These are phyloP conservation scores for Dryobota labecula DNA, from an alignment of 2,888 invertebrate species.

Conservation along the genomic window DNA sequence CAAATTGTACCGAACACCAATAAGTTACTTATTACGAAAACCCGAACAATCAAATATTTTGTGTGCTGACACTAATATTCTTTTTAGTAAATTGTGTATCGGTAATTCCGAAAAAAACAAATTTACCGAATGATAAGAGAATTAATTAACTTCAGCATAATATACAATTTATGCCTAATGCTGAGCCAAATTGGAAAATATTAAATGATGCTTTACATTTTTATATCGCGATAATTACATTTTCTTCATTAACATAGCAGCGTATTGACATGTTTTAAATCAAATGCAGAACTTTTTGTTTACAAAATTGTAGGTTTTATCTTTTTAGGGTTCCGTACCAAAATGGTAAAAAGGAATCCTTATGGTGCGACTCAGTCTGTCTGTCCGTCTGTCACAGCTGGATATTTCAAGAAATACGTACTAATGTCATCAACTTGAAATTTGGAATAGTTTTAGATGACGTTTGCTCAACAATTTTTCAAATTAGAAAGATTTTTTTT, in stretches of 20 bases:
- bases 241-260: neutral
- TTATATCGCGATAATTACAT: neutral
- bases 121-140: neutral
- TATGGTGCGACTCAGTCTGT: no score
- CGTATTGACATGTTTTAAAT: neutral
- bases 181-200: neutral
- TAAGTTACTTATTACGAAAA: constrained; percentile 11
- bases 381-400: no score
- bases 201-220: neutral
- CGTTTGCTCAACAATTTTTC: no score
- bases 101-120: neutral
- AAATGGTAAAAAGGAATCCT: no score
- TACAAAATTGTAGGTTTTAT: no score
- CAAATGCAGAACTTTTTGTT: neutral
- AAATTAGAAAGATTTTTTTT: no score
- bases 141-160: neutral
- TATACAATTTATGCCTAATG: neutral
- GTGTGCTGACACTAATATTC: neutral
- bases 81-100: neutral
- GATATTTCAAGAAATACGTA: no score
- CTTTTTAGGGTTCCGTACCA: no score
- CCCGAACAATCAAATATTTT: constrained; percentile 17
- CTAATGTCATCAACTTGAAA: no score
- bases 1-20: constrained; percentile 3
- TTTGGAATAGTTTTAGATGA: no score